Percentiles rank a stretch among this genome's conserved stretches.
These are phyloP conservation scores for Poicephalus meyeri DNA, from an alignment of 2,113 vertebrate genomes.

Conservation along the genomic window DNA sequence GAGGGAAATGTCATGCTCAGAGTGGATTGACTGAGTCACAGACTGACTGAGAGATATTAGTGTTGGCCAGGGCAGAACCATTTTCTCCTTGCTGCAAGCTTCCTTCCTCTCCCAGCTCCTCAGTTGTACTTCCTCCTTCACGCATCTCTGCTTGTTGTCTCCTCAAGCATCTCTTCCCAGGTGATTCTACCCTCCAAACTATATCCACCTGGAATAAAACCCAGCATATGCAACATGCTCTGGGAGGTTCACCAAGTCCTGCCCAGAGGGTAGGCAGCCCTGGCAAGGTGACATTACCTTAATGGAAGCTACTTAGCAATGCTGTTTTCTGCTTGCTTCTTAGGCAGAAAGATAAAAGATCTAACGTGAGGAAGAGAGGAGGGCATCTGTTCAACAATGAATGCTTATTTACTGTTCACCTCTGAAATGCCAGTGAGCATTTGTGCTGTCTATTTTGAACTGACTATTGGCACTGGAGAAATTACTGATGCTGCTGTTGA, in stretches of 20 bases:
- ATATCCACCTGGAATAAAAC: neutral
- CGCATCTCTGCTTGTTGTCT: neutral
- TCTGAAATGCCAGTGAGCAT: conserved; percentile 62
- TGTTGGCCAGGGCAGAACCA: neutral
- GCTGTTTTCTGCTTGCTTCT: neutral
- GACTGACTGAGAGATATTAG: neutral
- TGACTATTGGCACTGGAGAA: conserved; percentile 16
- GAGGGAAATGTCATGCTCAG: conserved; percentile 21
- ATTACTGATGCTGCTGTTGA: neutral
- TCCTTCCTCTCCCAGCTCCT: neutral
- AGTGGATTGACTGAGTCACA: conserved; percentile 31
- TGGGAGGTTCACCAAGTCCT: neutral
- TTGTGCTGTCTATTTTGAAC: conserved; percentile 43
- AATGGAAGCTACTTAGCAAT: neutral
- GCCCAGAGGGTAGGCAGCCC: neutral
- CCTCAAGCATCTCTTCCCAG: neutral
- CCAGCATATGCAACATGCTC: neutral
- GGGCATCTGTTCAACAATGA: neutral
- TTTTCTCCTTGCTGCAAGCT: neutral
- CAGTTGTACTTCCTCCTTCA: neutral
- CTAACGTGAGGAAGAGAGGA: neutral
- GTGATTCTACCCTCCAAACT: neutral
- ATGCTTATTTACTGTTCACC: conserved; percentile 37
- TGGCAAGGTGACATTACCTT: neutral
- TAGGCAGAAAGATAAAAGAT: neutral